A percentile compares a stretch with the other conserved stretches of the same genome.
Conservation (phyloP, 2,888 invertebrate genomes). For the Pollenia angustigena region DNA sequence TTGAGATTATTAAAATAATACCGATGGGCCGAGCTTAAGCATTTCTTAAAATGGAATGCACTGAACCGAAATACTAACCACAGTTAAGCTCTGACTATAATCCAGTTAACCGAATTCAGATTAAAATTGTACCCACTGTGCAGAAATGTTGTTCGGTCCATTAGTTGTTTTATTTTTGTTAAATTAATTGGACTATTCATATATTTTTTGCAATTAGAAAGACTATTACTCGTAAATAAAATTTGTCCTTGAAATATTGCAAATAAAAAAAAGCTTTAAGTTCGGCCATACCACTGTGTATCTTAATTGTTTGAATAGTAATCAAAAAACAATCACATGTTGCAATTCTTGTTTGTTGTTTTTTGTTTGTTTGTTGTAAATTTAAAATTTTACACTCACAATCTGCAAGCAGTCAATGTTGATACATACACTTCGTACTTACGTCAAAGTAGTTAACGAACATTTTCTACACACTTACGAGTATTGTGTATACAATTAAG, state of each 20-base stretch:
- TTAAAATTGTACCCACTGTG: not conserved
- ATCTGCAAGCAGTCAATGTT: not conserved
- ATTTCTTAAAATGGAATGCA: too few species aligned
- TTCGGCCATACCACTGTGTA: constrained; percentile 42
- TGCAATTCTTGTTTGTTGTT: constrained; percentile 67
- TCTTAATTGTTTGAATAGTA: constrained; percentile 61
- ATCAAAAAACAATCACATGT: constrained; percentile 74
- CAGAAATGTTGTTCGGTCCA: not conserved
- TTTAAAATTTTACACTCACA: constrained; percentile 58
- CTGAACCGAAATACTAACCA: too few species aligned
- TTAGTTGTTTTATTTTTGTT: not conserved
- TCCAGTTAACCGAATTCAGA: not conserved
- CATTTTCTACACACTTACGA: constrained; percentile 48
- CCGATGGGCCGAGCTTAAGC: too few species aligned
- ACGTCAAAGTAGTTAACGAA: constrained; percentile 21
- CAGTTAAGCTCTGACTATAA: too few species aligned
- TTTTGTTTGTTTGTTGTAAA: constrained; percentile 40
- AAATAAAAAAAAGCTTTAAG: constrained; percentile 26
- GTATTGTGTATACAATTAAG: constrained; percentile 47
- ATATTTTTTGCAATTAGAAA: constrained; percentile 33
- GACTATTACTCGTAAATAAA: constrained; percentile 29
- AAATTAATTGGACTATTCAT: constrained; percentile 7
- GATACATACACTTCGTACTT: not conserved
- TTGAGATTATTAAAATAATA: too few species aligned
- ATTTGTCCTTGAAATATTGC: constrained; percentile 48